These are phyloP conservation scores for Plebejus argus DNA, from an alignment of 2,888 invertebrate species.

Conservation along the genomic window DNA sequence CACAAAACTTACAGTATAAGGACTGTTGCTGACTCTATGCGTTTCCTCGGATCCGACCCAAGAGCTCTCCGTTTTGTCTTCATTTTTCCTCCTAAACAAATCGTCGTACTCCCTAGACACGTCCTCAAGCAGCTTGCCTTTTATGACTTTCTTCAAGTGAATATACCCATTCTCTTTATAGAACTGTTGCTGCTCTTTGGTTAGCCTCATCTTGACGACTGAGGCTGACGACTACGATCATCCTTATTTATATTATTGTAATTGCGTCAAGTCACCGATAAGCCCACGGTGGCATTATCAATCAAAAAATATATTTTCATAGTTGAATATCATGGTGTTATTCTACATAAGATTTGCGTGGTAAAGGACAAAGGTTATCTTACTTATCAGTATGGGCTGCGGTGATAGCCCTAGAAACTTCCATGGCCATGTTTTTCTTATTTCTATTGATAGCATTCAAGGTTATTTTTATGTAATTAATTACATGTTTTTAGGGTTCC, in stretches of 20 bases:
- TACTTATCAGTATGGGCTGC: neutral
- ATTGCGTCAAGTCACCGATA: conserved; percentile 15
- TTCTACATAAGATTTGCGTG: neutral
- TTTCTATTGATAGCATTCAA: neutral
- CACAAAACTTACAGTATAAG: conserved; percentile 52
- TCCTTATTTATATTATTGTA: conserved; percentile 15
- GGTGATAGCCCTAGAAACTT: neutral
- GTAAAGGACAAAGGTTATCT: conserved; percentile 1
- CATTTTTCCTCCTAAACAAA: conserved; percentile 73
- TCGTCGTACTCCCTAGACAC: conserved; percentile 75
- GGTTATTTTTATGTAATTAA: neutral
- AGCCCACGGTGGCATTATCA: neutral
- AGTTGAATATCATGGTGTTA: conserved; percentile 1
- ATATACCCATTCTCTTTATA: conserved; percentile 79
- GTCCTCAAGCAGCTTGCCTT: conserved; percentile 63
- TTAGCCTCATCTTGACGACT: conserved; percentile 56
- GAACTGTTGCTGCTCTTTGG: conserved; percentile 68
- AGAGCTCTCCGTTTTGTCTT: conserved; percentile 74
- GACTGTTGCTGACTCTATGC: conserved; percentile 52
- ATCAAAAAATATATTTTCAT: conserved; percentile 2
- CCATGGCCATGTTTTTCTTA: neutral
- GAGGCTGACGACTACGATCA: neutral
- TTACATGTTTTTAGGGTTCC: too few species aligned
- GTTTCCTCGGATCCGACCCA: conserved; percentile 76
- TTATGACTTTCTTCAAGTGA: conserved; percentile 67